Conservation (phyloP, 2,113 vertebrate genomes). For the Aegithalos caudatus region DNA sequence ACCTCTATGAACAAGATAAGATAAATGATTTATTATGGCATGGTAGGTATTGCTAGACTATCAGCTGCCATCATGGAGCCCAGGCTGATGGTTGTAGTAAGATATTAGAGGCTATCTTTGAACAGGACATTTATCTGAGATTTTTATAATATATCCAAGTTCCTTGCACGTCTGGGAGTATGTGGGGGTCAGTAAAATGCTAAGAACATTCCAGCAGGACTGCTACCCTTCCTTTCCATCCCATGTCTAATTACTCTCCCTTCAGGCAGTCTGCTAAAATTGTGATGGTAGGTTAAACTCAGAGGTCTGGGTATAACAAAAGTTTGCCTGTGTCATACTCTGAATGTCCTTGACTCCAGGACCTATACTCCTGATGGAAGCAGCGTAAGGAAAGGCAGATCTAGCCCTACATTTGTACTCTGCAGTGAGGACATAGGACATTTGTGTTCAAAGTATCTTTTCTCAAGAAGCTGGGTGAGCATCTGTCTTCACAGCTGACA, state of each 20-base stretch:
- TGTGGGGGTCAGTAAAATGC: background rate
- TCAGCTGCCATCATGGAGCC: slow-evolving; percentile 29
- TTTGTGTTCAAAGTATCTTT: background rate
- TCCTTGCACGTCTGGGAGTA: slow-evolving; percentile 1
- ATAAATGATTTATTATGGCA: slow-evolving; percentile 47
- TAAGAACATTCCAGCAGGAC: background rate
- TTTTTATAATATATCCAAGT: slow-evolving; percentile 35
- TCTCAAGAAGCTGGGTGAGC: background rate
- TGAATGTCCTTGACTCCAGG: background rate
- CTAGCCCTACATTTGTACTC: background rate
- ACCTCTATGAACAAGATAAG: slow-evolving; percentile 49
- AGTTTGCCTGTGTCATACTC: background rate
- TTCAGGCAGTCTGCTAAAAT: background rate
- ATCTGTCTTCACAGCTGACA: slow-evolving; percentile 2
- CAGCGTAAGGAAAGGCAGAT: background rate
- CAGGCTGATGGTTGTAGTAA: slow-evolving; percentile 27
- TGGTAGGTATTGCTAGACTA: slow-evolving; percentile 39
- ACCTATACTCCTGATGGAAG: background rate
- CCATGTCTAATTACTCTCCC: background rate
- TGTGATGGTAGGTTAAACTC: background rate
- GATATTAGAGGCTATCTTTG: slow-evolving; percentile 30
- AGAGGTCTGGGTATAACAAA: background rate
- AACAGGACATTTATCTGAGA: slow-evolving; percentile 26
- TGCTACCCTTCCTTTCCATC: background rate
- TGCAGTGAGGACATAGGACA: background rate